Percentiles rank a stretch among this genome's conserved stretches.
Conservation (phyloP, 2,888 invertebrate genomes). For the Mythimna pallens region DNA sequence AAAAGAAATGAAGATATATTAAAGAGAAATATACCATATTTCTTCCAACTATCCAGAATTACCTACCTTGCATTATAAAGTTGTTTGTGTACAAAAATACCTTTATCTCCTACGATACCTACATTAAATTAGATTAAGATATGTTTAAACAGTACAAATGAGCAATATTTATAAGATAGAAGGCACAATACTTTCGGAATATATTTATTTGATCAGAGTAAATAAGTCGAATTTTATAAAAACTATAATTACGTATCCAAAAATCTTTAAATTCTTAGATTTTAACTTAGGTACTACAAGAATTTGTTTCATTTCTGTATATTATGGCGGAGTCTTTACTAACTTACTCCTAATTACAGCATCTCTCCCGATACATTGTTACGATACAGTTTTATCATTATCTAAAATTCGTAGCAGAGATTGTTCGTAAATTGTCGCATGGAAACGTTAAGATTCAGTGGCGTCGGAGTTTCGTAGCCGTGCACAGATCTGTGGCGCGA, state of each 20-base stretch:
- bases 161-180: constrained; percentile 78
- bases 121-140: constrained; percentile 70
- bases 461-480: constrained; percentile 90
- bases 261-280: constrained; percentile 65
- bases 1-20: constrained; percentile 71
- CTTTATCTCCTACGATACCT: constrained; percentile 65
- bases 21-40: constrained; percentile 69
- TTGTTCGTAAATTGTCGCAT: constrained; percentile 79
- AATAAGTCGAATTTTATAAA: constrained; percentile 70
- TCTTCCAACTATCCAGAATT: constrained; percentile 61
- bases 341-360: constrained; percentile 80
- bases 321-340: constrained; percentile 88
- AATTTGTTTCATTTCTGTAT: constrained; percentile 78
- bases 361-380: constrained; percentile 67
- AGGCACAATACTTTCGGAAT: constrained; percentile 72
- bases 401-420: constrained; percentile 82
- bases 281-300: constrained; percentile 74
- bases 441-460: constrained; percentile 76
- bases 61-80: constrained; percentile 62
- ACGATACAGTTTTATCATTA: constrained; percentile 76
- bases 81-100: constrained; percentile 67
- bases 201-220: constrained; percentile 72
- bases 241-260: constrained; percentile 64
- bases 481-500: constrained; percentile 77
- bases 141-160: constrained; percentile 76